Evolutionary conservation across 1,140 invertebrate genomes (phyloP), one percentile per base, ranked within the genome.

Genomic region (Catajapyx aquilonaris): DNA sequence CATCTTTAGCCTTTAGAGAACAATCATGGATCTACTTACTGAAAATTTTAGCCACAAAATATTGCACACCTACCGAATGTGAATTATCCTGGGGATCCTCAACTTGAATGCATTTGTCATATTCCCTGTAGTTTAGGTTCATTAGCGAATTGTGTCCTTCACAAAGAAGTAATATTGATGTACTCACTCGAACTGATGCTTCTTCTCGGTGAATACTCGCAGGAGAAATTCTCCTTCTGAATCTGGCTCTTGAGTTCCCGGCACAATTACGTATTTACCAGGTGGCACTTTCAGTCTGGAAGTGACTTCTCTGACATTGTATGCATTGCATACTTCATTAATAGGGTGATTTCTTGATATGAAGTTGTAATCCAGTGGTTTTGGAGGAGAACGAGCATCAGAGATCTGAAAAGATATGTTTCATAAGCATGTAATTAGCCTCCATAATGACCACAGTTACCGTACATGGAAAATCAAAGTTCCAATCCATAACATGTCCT

Each of bases 231-330:
- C 64, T 39, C 65, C 73, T 44, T 69, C 65, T 38, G 68, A 48
- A 38, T 64, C 53, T 0, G 71, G 64, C 38, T 75, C 67, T 52
- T 69, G 75, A 2, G 74, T 76, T 4, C 69, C 71, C 5, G 73
- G 73, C 22, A 77, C 56, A 37, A 76, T 66, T 42, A 61, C 61
- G 48, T 77, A 76, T 4, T 56, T 57, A 9, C 73, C 73, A 19
- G 65, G 63, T 16, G 61, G 53, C 18, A 76, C 50, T 43, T 65
- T 63, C 50, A 71, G 70, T 13, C 73, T 56, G 10, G 59, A 58
- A 43, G 59, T 69, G 3, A 73, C 57, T 54, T 76, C 69, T 28
- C 71, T 52, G 41, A 66, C 51, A 51, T 74, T 70, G 46, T 71
- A 68, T 46, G 71, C 75, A 4, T 63, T 59, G 13, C 65, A 61